phyloP scores from a whole-genome alignment of 2,888 invertebrate species.

The Drosophila merina region DNA sequence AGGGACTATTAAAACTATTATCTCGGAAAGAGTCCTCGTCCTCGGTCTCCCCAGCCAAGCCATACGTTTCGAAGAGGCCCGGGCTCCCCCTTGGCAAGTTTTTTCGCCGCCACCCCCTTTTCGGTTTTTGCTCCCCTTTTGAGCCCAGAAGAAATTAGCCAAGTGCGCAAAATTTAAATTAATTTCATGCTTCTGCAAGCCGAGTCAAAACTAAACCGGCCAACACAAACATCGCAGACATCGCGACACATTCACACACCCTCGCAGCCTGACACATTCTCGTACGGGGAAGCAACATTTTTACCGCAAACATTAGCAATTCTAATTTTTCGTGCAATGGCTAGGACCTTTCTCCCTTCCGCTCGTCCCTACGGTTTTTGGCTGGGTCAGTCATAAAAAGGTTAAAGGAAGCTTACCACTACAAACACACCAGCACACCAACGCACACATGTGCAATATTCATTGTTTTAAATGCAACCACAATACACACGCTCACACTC shows the following conservation, averaged over 20 bases:
- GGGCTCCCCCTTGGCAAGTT: constrained; percentile 2
- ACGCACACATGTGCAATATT: constrained; percentile 46
- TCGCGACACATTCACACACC: constrained; percentile 33
- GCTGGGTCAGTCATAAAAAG: constrained; percentile 70
- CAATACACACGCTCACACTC: constrained; percentile 45
- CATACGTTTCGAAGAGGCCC: constrained; percentile 41
- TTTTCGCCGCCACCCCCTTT: background rate
- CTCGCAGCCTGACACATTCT: constrained; percentile 18
- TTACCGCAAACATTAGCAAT: constrained; percentile 72
- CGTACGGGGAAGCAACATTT: constrained; percentile 50
- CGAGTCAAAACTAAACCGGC: constrained; percentile 62
- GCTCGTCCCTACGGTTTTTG: constrained; percentile 56
- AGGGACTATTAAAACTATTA: constrained; percentile 73
- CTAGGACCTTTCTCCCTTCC: constrained; percentile 13
- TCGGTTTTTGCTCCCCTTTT: constrained; percentile 27
- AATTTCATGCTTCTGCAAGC: constrained; percentile 72
- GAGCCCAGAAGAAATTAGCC: constrained; percentile 63
- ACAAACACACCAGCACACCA: constrained; percentile 1
- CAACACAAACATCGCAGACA: constrained; percentile 56
- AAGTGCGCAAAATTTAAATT: constrained; percentile 73
- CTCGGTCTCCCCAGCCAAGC: constrained; percentile 5
- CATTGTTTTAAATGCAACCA: constrained; percentile 71
- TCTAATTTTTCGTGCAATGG: constrained; percentile 69
- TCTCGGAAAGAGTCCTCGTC: constrained; percentile 41
- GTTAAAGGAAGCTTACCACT: constrained; percentile 56